These are phyloP conservation scores for Brachypalpus laphriformis DNA, from an alignment of 2,888 invertebrate genomes.

Conservation along the genomic window DNA sequence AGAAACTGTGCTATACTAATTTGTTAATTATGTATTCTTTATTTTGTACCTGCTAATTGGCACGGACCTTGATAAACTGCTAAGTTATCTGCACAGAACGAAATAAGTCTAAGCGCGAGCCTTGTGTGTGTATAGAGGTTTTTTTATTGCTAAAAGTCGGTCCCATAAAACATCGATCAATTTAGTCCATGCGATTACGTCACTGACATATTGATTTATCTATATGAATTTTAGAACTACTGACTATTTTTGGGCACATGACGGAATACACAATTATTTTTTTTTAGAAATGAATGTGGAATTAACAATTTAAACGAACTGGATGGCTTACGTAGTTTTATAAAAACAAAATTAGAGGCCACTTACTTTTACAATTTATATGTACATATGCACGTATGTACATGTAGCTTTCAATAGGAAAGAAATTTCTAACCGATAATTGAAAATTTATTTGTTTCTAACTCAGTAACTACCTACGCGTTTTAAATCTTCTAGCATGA, in stretches of 20 bases:
- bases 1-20: not conserved
- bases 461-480: no score
- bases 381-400: no score
- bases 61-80: slow-evolving; percentile 24
- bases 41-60: slow-evolving; percentile 31
- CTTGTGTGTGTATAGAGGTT: not conserved
- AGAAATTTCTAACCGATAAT: no score
- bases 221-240: not conserved
- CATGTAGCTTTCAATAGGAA: no score
- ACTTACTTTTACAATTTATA: no score
- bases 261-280: not conserved
- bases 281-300: not conserved
- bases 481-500: no score
- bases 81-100: not conserved
- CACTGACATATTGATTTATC: slow-evolving; percentile 9
- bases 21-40: not conserved
- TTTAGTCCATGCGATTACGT: not conserved
- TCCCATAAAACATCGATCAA: not conserved
- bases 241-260: slow-evolving; percentile 7
- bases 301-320: not conserved
- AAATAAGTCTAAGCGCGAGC: not conserved
- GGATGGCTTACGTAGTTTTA: no score
- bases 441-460: no score
- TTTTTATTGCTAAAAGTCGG: not conserved
- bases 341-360: no score